phyloP scores from a whole-genome alignment of 2,113 vertebrate species.

The Bos indicus region DNA sequence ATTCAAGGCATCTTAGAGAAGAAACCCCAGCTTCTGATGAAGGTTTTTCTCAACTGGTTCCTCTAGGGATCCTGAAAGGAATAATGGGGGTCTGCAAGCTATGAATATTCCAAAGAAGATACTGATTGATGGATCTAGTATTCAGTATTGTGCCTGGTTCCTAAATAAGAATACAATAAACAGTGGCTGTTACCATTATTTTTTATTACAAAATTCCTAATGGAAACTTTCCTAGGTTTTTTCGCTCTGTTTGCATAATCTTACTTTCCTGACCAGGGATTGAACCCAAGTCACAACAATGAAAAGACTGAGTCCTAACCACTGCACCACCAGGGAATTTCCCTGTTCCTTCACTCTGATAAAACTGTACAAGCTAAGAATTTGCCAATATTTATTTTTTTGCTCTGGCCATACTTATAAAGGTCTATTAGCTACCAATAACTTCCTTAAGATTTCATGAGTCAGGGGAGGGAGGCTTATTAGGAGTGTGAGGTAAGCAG shows the following conservation, averaged over 20 bases:
- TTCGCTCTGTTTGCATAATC: not conserved
- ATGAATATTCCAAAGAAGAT: not conserved
- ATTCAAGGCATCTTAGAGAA: not conserved
- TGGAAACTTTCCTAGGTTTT: not conserved
- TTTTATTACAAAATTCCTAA: conserved; percentile 16
- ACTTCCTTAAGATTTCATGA: not conserved
- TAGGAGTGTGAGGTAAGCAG: not conserved
- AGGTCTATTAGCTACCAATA: not conserved
- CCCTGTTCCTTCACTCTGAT: not conserved
- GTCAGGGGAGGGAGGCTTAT: not conserved
- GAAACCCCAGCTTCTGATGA: not conserved
- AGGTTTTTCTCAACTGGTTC: not conserved
- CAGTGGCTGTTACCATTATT: not conserved
- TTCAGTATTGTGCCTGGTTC: not conserved
- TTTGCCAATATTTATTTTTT: conserved; percentile 26
- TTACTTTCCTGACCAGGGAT: not conserved
- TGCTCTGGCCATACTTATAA: not conserved
- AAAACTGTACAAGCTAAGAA: conserved; percentile 12
- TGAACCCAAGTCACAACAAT: not conserved
- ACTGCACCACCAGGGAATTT: not conserved
- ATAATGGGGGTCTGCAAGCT: not conserved
- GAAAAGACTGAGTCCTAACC: not conserved
- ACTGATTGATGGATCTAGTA: not conserved
- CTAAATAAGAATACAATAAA: not conserved
- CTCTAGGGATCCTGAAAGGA: not conserved